A percentile compares a stretch with the other conserved stretches of the same genome.
phyloP scores from a whole-genome alignment of 2,113 vertebrate genomes.

The Gymnocephalus cernua region DNA sequence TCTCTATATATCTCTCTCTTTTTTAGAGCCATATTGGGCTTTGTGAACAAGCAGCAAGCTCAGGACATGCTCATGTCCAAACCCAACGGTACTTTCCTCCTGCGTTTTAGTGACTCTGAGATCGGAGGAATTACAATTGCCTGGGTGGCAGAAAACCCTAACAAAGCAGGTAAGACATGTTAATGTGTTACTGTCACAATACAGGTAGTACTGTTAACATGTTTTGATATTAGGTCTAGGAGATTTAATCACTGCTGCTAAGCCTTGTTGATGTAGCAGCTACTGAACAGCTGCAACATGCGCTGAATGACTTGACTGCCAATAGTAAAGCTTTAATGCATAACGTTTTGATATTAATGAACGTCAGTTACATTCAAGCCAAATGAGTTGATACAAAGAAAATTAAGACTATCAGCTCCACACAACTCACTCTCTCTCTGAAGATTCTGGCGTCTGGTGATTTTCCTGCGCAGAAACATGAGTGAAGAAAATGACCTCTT shows the following conservation, averaged over 20 bases:
- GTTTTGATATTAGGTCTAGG: not conserved
- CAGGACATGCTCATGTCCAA: slow-evolving; percentile 98
- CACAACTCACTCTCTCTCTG: no score
- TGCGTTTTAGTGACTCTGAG: slow-evolving; percentile 97
- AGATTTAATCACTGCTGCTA: not conserved
- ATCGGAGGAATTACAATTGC: slow-evolving; percentile 98
- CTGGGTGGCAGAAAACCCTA: slow-evolving; percentile 91
- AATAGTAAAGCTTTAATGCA: no score
- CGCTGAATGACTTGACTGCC: not conserved
- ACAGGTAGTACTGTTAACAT: not conserved
- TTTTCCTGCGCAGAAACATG: no score
- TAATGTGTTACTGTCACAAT: not conserved
- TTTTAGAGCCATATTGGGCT: slow-evolving; percentile 94
- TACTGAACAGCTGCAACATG: not conserved
- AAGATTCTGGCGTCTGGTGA: no score
- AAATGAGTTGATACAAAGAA: no score
- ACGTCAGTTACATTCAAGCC: no score
- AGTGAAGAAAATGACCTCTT: no score
- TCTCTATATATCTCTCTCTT: not conserved
- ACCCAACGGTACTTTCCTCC: slow-evolving; percentile 96
- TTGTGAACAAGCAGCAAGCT: slow-evolving; percentile 98
- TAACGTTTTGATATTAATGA: no score
- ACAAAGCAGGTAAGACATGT: slow-evolving; percentile 84
- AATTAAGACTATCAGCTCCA: no score
- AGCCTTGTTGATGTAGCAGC: not conserved